Evolutionary conservation across 2,113 vertebrate genomes (phyloP), one percentile per base, ranked within the genome.

Genomic region (Oriolus oriolus): DNA sequence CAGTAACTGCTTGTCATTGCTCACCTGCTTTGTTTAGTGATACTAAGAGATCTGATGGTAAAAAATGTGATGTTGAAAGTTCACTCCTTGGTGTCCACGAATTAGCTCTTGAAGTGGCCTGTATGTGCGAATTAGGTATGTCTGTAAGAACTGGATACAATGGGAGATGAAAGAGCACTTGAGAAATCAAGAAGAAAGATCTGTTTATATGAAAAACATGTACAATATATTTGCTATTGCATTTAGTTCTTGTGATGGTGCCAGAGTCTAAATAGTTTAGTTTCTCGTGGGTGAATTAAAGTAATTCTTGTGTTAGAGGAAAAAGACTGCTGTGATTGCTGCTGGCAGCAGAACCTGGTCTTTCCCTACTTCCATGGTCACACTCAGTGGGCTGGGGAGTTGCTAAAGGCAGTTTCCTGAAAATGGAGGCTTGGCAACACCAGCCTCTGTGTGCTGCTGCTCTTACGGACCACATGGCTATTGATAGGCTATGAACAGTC

Each of bases 231-330:
- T 90, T 95, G 37, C 61, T 69, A 4, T 61, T 91, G 44, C n/a
- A 41, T 56, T 64, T 89, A 64, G 44, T 93, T 94, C 60, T 91
- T 95, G 56, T 68, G 52, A 45, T 81, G 49, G 42, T 89, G 80
- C 54, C 70, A 90, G 75, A 87, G 53, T 93, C 57, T 71, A 93
- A 96, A 76, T 47, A 95, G 81, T 84, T 96, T 73, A 56, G 64
- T 76, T 94, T 83, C 82, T 96, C 42, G 21, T 39, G 87, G 52
- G 52, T 19, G 66, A 91, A 78, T 94, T 94, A 70, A 73, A 90
- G 64, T 87, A 68, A 88, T 96, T 95, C 45, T 79, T 4, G 3
- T 64, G 75, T 85, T 91, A 79, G 47, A 93, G 83, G 57, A 35
- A 90, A 24, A 85, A 35, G 12, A 13, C 49, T 45, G 50, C 44